Evolutionary conservation across 2,888 invertebrate species (phyloP), one percentile per base, ranked within the genome.

Genomic region (Cylloceria caligata): DNA sequence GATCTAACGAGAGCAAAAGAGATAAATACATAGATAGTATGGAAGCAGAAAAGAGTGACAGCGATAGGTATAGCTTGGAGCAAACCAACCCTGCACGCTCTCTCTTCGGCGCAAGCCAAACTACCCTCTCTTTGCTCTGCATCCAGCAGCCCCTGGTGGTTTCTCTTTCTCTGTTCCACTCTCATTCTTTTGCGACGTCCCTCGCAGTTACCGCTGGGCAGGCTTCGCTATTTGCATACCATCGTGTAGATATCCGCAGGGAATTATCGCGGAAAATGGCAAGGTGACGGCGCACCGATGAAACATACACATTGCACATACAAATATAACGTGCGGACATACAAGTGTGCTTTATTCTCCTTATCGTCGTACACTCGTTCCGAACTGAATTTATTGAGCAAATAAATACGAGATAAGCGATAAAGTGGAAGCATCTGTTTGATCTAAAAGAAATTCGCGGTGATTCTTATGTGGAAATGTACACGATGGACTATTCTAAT

Each of bases 211-310:
- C 52, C 49, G 42, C 30, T 19, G 42, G 36, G 36, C 57, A 60
- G 64, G 27, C 60, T 81, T 74, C 79, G 57, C 76, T 88, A 87
- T 90, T 89, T 89, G 87, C 87, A 89, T 90, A 89, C 85, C 88
- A 81, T 81, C 79, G 69, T 42, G 84, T 80, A 80, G 82, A 83
- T 83, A 83, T 84, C 89, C 86, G 69, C 72, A 21, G 86, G 88
- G 89, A 87, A 81, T 86, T 87, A 78, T 64, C 74, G 80, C 83
- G 73, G 72, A 84, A 84, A 86, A 83, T 86, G 84, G 86, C 86
- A 67, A 89, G 88, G 87, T 87, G 89, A 87, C 86, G 76, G 78
- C 36, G 55, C 62, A 62, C 30, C 75, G 62, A 82, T 82, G 78
- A 47, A 72, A 73, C 64, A 75, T 68, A 78, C 57, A 81, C 68